Conservation (phyloP, 2,113 vertebrate genomes). For the Elephas maximus region DNA sequence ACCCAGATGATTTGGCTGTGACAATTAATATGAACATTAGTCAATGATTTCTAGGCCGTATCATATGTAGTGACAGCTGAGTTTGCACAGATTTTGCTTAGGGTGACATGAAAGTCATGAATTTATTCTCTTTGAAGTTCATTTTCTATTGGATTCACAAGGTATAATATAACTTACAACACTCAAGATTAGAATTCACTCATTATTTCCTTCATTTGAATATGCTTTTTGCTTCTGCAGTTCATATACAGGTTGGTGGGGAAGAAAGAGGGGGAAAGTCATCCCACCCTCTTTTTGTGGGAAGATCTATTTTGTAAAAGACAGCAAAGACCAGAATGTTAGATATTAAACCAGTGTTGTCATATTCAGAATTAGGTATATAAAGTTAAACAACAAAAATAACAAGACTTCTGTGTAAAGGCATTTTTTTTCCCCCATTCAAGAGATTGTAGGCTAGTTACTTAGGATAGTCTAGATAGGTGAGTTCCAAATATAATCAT, state of each 20-base stretch:
- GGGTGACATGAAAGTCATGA: constrained; percentile 58
- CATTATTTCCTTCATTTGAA: constrained; percentile 13
- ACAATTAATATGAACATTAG: constrained; percentile 66
- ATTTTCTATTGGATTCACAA: constrained; percentile 37
- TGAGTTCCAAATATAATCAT: neutral
- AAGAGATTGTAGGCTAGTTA: neutral
- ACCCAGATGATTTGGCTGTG: constrained; percentile 20
- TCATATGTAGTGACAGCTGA: constrained; percentile 64
- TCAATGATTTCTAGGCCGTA: constrained; percentile 69
- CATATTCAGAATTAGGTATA: neutral
- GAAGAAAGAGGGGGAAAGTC: neutral
- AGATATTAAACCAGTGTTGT: neutral
- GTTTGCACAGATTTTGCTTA: constrained; percentile 52
- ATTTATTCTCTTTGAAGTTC: constrained; percentile 55
- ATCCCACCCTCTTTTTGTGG: neutral
- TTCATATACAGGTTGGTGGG: neutral
- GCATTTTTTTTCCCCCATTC: neutral
- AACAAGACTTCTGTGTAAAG: neutral
- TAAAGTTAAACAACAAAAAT: constrained; percentile 51
- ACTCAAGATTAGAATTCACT: constrained; percentile 21
- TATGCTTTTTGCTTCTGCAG: neutral
- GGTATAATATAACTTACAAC: neutral
- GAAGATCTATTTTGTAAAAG: neutral
- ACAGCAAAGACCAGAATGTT: neutral
- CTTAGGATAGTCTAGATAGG: neutral